Evolutionary conservation across 2,113 vertebrate genomes (phyloP), one percentile per base, ranked within the genome.

Genomic region (Stomatorhinus ivindoensis): DNA sequence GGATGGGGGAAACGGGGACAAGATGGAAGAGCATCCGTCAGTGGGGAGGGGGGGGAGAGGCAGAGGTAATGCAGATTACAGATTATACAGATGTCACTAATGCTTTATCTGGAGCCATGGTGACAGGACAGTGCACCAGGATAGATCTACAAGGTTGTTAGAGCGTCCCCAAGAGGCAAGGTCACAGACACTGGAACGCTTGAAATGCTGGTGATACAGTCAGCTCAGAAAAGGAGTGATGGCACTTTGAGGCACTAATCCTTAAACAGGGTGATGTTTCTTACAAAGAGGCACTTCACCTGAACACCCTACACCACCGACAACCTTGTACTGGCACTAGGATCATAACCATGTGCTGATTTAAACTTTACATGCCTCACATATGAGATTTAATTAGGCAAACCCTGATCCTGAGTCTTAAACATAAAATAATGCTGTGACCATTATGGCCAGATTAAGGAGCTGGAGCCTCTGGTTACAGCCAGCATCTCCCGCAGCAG

Each of bases 31-130:
- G n/a, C 3, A 1, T 50, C 24, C 84, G 17, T 86, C 84, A 50
- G 47, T 17, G 6, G 10, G 27, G 4, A 17, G 9, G 1, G 53
- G 55, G 53, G 10, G 35, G 53, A 42, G 53, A 3, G 35, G 42
- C 15, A 61, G 86, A 61, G 86, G 86, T 65, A 35, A 87, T 42
- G 51, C 35, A 42, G 86, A 58, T 87, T 87, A 87, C 19, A 35
- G 53, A 87, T 61, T 61, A 58, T 58, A 87, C 86, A n/a, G 86
- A 61, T 61, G 53, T 61, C 53, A 87, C 27, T 87, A 58, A 87
- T 87, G 50, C 53, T 87, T 87, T 87, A 65, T 46, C 53, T 65
- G 53, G 44, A 42, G 87, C 87, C 15, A 8, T 3, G 19, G 53
- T 42, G 87, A 87, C 55, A 65, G 87, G 55, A 65, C 11, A 6